Evolutionary conservation across 2,113 vertebrate genomes (phyloP), one percentile per base, ranked within the genome.

Genomic region (Mobula birostris): DNA sequence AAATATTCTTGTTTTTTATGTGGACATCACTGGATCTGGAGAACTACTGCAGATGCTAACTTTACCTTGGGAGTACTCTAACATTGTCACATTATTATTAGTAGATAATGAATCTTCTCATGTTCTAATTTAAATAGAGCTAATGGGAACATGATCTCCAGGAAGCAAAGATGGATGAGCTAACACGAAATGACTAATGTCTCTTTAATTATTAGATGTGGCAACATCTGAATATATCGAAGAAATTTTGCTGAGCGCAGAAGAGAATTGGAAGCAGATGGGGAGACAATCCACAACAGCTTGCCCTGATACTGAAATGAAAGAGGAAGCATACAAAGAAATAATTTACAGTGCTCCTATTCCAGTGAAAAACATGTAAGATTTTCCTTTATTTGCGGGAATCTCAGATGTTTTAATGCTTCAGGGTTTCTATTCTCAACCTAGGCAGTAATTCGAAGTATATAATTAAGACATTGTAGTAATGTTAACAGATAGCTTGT

Each of bases 291-390:
- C 32, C 40, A 21, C 68, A 93, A 97, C 97, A 4, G 95, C 96
- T 2, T 94, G 95, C 48, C 95, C 95, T 66, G 94, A 96, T 14
- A 0, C 95, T 21, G 95, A 97, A 63, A 94, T 96, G 36, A 96
- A 97, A 74, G 97, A 98, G 95, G 97, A 97, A 24, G 96, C 96
- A 11, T 98, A 97, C 1, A 97, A 98, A 79, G 97, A 97, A 63
- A 96, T 97, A 5, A 94, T 96, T 58, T 97, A 97, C 0, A 98
- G 98, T 93, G 94, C 97, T 70, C 97, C 96, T 29, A 94, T 96
- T 0, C 95, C 97, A 63, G 95, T 98, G 48, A 98, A 96, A 95
- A 99, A 98, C 96, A 96, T 98, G 98, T 99, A 96, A 95, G 97
- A 96, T 29, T 96, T 97, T 61, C 66, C 1, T 91, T 91, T 19